These are phyloP conservation scores for Umimayanthus kanabou DNA, from an alignment of 92 coral and sea anemone genomes.

Conservation along the genomic window DNA sequence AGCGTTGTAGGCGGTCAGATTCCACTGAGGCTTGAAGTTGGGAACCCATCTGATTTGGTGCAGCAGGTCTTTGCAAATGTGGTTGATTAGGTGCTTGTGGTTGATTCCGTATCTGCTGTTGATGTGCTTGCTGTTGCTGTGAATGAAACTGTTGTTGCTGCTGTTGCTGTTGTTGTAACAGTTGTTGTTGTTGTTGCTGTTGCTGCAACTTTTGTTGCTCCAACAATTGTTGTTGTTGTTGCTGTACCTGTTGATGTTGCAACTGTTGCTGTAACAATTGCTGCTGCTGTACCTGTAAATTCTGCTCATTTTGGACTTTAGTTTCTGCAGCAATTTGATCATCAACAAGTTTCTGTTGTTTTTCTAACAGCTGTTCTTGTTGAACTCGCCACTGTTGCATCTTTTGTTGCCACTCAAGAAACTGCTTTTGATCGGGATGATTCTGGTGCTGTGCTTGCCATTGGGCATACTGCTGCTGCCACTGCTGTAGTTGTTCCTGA, in stretches of 20 bases:
- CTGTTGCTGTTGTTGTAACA: conserved; percentile 25
- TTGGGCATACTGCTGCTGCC: conserved; percentile 91
- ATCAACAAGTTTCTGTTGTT: conserved; percentile 29
- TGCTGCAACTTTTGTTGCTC: conserved; percentile 51
- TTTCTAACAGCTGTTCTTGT: conserved; percentile 60
- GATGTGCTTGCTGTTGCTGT: conserved; percentile 26
- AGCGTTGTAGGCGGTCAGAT: conserved; percentile 4
- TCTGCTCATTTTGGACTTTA: conserved; percentile 20
- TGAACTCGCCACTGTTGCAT: conserved; percentile 82
- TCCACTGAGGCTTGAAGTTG: conserved; percentile 13
- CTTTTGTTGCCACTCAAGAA: conserved; percentile 87
- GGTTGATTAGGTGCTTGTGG: conserved; percentile 31
- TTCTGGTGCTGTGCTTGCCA: conserved; percentile 93
- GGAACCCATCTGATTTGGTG: conserved; percentile 8
- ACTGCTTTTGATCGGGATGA: conserved; percentile 95
- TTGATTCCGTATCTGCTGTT: conserved; percentile 12
- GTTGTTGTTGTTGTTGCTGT: conserved; percentile 53
- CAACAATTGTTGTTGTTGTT: conserved; percentile 27
- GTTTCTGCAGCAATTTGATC: conserved; percentile 15
- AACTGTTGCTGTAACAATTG: conserved; percentile 37
- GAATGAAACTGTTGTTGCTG: conserved; percentile 42
- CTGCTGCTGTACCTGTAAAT: conserved; percentile 4
- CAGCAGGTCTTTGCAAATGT: conserved; percentile 11
- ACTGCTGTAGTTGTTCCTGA: conserved; percentile 73
- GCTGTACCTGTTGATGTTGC: conserved; percentile 43